These are phyloP conservation scores for Deilephila porcellus DNA, from an alignment of 2,888 invertebrate species.

Conservation along the genomic window DNA sequence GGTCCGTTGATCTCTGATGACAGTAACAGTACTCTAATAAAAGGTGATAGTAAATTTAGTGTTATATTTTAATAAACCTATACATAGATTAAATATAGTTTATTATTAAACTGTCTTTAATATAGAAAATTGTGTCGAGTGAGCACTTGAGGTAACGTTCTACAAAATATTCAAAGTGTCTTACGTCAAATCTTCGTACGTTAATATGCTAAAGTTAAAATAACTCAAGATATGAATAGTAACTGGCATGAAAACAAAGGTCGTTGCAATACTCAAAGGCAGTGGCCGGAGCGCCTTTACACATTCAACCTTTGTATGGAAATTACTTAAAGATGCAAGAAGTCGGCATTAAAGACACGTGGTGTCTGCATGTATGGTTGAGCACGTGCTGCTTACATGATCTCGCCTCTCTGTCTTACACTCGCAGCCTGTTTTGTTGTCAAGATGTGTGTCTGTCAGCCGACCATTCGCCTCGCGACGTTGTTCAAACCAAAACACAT, in stretches of 20 bases:
- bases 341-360: constrained; percentile 48
- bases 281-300: background rate
- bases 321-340: constrained; percentile 12
- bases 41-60: background rate
- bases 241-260: background rate
- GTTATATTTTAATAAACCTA: background rate
- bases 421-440: constrained; percentile 44
- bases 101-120: too few relatives aligned
- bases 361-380: constrained; percentile 53
- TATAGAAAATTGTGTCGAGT: too few relatives aligned
- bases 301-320: constrained; percentile 19
- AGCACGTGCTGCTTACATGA: constrained; percentile 64
- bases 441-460: constrained; percentile 40
- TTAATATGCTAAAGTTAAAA: background rate
- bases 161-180: too few relatives aligned
- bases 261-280: background rate
- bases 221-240: background rate
- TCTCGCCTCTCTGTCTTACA: constrained; percentile 52
- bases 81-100: background rate
- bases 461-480: constrained; percentile 38
- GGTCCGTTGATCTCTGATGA: background rate
- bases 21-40: background rate
- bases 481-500: constrained; percentile 46
- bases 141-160: too few relatives aligned
- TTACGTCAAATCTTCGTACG: too few relatives aligned